These are phyloP conservation scores for Leucophenga montana DNA, from an alignment of 2,888 invertebrate species.

Conservation along the genomic window DNA sequence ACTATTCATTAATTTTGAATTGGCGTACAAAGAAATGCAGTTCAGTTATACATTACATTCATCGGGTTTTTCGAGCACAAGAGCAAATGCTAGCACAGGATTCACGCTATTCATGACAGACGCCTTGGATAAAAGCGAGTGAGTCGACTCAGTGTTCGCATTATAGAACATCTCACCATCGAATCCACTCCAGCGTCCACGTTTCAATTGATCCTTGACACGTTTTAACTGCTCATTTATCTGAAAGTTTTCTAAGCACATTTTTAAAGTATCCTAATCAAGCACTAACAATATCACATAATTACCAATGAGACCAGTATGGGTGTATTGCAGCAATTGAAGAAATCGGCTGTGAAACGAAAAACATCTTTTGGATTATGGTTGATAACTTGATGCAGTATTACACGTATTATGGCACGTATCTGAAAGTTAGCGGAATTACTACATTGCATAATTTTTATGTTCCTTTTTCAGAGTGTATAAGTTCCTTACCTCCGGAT, in stretches of 20 bases:
- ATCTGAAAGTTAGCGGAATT: constrained; percentile 42
- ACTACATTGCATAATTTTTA: background rate
- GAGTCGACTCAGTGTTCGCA: constrained; percentile 50
- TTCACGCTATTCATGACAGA: constrained; percentile 48
- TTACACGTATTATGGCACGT: constrained; percentile 62
- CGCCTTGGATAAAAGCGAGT: constrained; percentile 53
- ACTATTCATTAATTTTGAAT: too few relatives aligned
- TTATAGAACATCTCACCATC: constrained; percentile 57
- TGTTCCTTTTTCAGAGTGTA: background rate
- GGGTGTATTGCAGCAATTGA: constrained; percentile 50
- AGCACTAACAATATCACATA: background rate
- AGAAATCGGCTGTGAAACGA: constrained; percentile 54
- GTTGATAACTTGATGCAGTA: constrained; percentile 56
- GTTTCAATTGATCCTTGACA: constrained; percentile 52
- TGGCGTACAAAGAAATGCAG: background rate
- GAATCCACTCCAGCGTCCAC: constrained; percentile 54
- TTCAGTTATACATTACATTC: constrained; percentile 44
- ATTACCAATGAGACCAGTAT: constrained; percentile 52
- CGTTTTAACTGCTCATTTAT: constrained; percentile 56
- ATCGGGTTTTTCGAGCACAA: constrained; percentile 54
- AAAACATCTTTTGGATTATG: constrained; percentile 51
- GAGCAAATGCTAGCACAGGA: constrained; percentile 55
- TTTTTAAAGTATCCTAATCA: background rate
- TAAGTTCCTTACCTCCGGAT: constrained; percentile 50
- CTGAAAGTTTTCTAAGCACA: constrained; percentile 32